Evolutionary conservation across 1,140 invertebrate genomes (phyloP), one percentile per base, ranked within the genome.

Genomic region (Diachasma alloeum): DNA sequence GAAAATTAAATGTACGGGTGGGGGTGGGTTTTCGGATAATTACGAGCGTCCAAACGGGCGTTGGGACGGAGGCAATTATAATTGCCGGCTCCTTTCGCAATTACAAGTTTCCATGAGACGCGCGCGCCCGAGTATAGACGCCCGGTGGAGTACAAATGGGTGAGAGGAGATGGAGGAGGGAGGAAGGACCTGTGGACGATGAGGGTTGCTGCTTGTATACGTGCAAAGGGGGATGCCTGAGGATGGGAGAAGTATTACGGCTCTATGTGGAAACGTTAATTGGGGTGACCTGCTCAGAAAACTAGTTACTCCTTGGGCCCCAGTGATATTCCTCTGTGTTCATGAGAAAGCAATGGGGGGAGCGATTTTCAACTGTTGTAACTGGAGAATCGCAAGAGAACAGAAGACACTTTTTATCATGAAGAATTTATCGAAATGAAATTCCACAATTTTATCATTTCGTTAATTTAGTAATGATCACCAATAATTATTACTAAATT

Each of bases 21-120:
- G 15, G 46, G 46, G 72, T 82, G 81, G 85, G 81, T 87, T 82
- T 87, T 85, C 80, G 82, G 83, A 88, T 88, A 86, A 87, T 88
- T 88, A 87, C 84, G 82, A 84, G 82, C 83, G 85, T 86, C 85
- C 66, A 69, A 19, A n/a, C 39, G 59, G 63, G 71, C 44, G 39
- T 53, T 79, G 80, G 81, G 78, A 76, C 78, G 77, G 81, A 81
- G 84, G 88, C 88, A 90, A 90, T 90, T 90, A 90, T 90, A 90
- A 90, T 90, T 88, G 88, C 87, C 85, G 84, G 84, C 88, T 89
- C 88, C 88, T 90, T 89, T 90, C 82, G 88, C 87, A 90, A 90
- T 90, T 90, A 90, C 89, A 90, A 90, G 88, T 90, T 90, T 89
- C 48, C 48, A 53, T 53, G 48, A 53, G 48, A 53, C 10, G 48